Base-by-base conservation (phyloP, 1,140 invertebrate genomes). In the Drosophila novamexicana region DNA sequence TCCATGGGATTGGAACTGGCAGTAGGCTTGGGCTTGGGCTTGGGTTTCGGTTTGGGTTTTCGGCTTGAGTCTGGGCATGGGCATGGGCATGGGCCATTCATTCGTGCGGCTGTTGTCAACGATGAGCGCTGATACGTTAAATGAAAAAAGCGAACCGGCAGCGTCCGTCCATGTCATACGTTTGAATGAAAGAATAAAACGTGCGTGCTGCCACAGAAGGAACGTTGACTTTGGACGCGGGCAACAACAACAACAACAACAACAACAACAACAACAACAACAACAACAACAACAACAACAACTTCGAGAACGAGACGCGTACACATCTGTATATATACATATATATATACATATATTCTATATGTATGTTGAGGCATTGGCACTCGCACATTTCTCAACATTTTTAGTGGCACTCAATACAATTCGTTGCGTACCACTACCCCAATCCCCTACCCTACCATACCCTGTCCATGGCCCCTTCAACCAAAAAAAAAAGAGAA, bases 171-270 rank as follows among this genome's bases (percentile, higher is more conserved):
- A 78, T 80, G 66, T 78, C 71, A 78, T 81, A 68, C 75, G 81
- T 90, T 86, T 91, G 88, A 84, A 89, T 91, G 75, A 77, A 82
- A 79, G 69, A 71, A 50, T 32, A 32, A 84, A 77, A 89, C 85
- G 85, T 91, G 90, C 90, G 90, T 91, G 90, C 90, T 83, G 86
- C 90, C 81, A 91, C 85, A 91, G 90, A 91, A 91, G 90, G 89
- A 91, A 77, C 84, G 77, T 80, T 91, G 90, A 91, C 90, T 91
- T 90, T 91, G 77, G 69, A 80, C 44, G 69, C 53, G 42, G 53
- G 53, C 59, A 61, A 47, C 63, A 65, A 18, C 49, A 44, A 42
- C 22, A 65, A 10, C 63, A 39, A n/a, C 61, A 53, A n/a, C n/a
- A n/a, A n/a, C n/a, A n/a, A n/a, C n/a, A n/a, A n/a, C n/a, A n/a